Base-by-base conservation (phyloP, 1,140 invertebrate genomes). In the Samia ricini region DNA sequence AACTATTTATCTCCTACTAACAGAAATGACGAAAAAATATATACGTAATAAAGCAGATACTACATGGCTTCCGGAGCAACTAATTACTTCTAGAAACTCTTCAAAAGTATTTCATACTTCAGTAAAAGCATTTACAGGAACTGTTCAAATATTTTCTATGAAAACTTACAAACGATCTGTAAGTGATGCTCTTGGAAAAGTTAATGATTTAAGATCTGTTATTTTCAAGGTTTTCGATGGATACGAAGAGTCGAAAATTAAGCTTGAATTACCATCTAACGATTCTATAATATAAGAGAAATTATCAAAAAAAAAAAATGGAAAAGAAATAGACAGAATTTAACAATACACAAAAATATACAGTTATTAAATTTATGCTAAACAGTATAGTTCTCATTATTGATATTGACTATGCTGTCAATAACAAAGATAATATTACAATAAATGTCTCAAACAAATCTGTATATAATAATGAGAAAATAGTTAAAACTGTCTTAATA, bases 141-240 rank as follows among this genome's bases (percentile, higher is more conserved):
- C 12, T 42, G 1, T 42, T 42, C 12, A 42, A 15, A 1, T 42
- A 42, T n/a, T n/a, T 23, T 23, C 26, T 20, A 57, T 42, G 1
- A 42, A 36, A 57, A 5, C 15, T 0, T 10, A 21, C 7, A 57
- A 12, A 18, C 2, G 18, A 19, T 57, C 29, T 33, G 10, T 57
- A n/a, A 55, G 24, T 22, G n/a, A 23, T 8, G 21, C n/a, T 19
- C 19, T 20, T 10, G 3, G 15, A 42, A 42, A 62, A 7, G 12
- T 60, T 26, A 52, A 42, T 6, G 58, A 66, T 33, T 15, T 59
- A 15, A 23, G 29, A n/a, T 67, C 70, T 6, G 54, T 82, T n/a
- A 50, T 74, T 33, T 24, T 82, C 2, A 75, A 73, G 19, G 63
- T 78, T 23, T 29, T 72, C 33, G 62, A 74, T 24, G 50, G 68